Base-by-base conservation (phyloP, 2,113 vertebrate species). In the Nerophis lumbriciformis region DNA sequence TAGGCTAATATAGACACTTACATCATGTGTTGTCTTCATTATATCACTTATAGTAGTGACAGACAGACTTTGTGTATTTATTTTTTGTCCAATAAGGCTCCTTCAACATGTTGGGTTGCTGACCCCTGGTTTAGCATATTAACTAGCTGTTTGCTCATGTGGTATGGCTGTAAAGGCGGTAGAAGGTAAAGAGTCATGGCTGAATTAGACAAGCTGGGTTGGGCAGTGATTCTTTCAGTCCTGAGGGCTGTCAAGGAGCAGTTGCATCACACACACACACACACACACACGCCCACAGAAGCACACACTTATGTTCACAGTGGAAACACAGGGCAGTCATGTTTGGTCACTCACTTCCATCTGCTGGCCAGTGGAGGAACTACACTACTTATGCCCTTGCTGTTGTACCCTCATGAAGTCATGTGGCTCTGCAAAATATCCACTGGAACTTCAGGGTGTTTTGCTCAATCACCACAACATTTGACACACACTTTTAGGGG, bases 221-320 rank as follows among this genome's bases (percentile, higher is more conserved):
- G 19, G 70, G 59, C 38, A 59, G 52, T 48, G 5, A 44, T n/a
- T 8, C 11, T 5, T 45, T 16, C 8, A 54, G 56, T 68, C 75
- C 71, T 5, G 11, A 8, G 71, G 71, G 62, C 53, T 48, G 66
- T 5, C 13, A 12, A 66, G 71, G 62, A 49, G 38, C 59, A 36
- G 55, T 82, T 83, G 72, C 81, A 73, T 82, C 80, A 85, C 72
- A 36, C 72, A 49, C 49, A 48, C 65, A 8, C 37, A 15, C 16
- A n/a, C 37, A 56, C 11, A 42, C 9, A 8, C 38, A 42, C n/a
- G n/a, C n/a, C n/a, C n/a, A n/a, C 5, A 19, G 9, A 74, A 81
- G 68, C 70, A 61, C 39, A 73, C 54, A 71, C 75, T 65, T 21
- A 58, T 77, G 71, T 59, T 66, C 63, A 64, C 42, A 44, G 50